These are phyloP conservation scores for Sceloporus undulatus DNA, from an alignment of 2,113 vertebrate species.

Conservation along the genomic window DNA sequence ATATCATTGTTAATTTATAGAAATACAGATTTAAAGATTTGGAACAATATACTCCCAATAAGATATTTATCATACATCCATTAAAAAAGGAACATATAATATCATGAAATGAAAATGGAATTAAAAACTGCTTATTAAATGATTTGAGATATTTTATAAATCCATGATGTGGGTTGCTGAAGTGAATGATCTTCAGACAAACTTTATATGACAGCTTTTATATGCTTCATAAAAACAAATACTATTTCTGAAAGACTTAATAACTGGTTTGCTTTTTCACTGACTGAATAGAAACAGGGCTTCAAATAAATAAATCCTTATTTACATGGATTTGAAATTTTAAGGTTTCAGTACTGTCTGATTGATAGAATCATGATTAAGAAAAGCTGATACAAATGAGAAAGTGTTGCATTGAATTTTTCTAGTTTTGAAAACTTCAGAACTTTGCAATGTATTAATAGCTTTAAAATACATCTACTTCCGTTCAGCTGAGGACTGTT, in stretches of 20 bases:
- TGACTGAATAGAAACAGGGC: neutral
- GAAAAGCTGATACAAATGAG: neutral
- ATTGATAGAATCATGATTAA: neutral
- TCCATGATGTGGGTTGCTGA: neutral
- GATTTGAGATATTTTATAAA: neutral
- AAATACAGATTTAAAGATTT: neutral
- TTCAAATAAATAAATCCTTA: neutral
- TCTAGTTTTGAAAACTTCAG: neutral
- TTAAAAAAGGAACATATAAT: neutral
- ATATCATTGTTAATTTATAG: too few relatives aligned
- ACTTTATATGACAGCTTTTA: neutral
- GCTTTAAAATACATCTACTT: too few relatives aligned
- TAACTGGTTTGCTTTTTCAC: neutral
- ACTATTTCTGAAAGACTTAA: neutral
- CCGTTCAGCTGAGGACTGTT: too few relatives aligned
- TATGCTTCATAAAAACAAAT: neutral
- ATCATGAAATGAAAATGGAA: neutral
- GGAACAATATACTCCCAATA: neutral
- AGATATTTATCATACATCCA: neutral
- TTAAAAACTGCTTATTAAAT: neutral
- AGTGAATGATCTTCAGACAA: neutral
- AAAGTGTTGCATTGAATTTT: neutral
- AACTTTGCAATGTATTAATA: neutral
- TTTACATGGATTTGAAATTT: neutral
- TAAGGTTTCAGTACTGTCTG: neutral